These are phyloP conservation scores for Caenorhabditis macrosperma DNA, from an alignment of 2,888 invertebrate species.

Conservation along the genomic window DNA sequence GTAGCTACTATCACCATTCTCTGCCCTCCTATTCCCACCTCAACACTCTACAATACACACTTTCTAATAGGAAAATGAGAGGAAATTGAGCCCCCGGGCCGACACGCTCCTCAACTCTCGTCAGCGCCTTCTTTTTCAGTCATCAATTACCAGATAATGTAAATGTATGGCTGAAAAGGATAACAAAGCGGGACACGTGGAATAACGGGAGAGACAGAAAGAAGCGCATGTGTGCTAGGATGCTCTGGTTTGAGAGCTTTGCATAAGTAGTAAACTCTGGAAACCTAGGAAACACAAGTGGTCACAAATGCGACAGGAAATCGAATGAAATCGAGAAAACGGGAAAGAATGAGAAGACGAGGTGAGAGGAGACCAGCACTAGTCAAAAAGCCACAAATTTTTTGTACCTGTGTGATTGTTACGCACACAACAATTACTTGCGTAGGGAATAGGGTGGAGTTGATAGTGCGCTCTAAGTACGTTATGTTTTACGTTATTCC, in stretches of 20 bases:
- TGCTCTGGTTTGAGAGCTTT: neutral
- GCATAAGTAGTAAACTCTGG: slow-evolving; percentile 1
- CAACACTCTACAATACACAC: neutral
- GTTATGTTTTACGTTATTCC: neutral
- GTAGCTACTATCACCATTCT: neutral
- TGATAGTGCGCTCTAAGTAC: neutral
- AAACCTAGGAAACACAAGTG: slow-evolving; percentile 40
- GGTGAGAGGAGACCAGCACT: neutral
- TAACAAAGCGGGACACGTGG: neutral
- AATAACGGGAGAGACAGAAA: neutral
- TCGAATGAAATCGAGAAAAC: too few species aligned
- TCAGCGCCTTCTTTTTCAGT: neutral
- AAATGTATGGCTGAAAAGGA: neutral
- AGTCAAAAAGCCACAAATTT: neutral
- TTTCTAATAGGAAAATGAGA: neutral
- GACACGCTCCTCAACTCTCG: neutral
- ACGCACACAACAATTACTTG: slow-evolving; percentile 6
- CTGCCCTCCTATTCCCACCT: neutral
- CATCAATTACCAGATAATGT: slow-evolving; percentile 16
- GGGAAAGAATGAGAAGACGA: neutral
- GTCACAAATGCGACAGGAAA: too few species aligned
- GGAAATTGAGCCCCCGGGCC: neutral
- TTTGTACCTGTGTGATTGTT: neutral
- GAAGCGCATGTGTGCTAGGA: neutral
- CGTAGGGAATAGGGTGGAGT: neutral